Conservation (phyloP, 2,888 invertebrate species). For the Ceriagrion tenellum region DNA sequence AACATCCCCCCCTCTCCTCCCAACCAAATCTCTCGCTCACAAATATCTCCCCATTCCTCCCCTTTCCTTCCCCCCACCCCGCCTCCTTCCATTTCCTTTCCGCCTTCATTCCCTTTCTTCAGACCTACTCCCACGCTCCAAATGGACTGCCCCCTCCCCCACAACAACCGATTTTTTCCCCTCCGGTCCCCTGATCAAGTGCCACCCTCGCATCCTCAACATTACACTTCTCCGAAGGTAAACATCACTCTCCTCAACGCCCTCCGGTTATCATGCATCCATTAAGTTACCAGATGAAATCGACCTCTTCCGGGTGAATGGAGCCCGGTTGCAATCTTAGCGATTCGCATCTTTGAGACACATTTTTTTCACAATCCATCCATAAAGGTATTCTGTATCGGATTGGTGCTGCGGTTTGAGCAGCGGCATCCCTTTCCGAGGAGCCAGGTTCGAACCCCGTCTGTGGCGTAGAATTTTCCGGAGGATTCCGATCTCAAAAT, state of each 20-base stretch:
- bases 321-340: no score
- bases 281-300: background rate
- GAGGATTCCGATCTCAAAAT: no score
- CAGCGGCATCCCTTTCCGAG: no score
- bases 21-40: background rate
- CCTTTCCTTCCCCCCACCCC: background rate
- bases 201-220: background rate
- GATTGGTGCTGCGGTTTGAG: no score
- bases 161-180: background rate
- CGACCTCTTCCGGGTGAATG: background rate
- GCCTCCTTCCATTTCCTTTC: background rate
- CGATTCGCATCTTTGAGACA: no score
- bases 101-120: slow-evolving; percentile 41
- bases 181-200: background rate
- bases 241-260: background rate
- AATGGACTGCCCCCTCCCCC: slow-evolving; percentile 39
- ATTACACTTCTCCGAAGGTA: background rate
- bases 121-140: slow-evolving; percentile 51
- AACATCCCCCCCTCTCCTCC: background rate
- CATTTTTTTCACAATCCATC: no score
- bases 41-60: background rate
- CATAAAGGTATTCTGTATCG: no score
- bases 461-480: no score
- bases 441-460: no score
- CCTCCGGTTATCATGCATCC: no score